These are phyloP conservation scores for Protobothrops flavoviridis DNA, from an alignment of 2,113 vertebrate species.

Conservation along the genomic window DNA sequence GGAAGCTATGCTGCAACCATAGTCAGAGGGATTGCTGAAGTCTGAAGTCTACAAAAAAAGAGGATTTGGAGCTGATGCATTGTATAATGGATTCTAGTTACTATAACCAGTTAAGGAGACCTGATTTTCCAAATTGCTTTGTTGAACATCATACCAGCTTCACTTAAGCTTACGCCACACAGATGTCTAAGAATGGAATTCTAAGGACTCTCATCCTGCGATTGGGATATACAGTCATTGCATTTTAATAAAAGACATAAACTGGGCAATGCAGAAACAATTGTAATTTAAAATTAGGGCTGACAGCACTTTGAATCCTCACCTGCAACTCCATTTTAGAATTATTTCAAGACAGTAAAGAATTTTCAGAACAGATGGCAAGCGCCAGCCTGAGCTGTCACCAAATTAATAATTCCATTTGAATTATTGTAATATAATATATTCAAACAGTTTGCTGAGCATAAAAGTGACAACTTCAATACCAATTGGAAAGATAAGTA, in stretches of 20 bases:
- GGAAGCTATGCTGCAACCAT: neutral
- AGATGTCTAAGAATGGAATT: neutral
- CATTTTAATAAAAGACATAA: neutral
- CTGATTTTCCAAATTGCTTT: neutral
- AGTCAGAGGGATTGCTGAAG: neutral
- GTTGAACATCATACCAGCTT: neutral
- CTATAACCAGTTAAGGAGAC: neutral
- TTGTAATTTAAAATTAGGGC: neutral
- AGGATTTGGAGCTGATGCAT: neutral
- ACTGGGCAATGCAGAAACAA: neutral
- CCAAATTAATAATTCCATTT: neutral
- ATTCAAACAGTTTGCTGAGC: neutral
- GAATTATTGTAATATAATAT: neutral
- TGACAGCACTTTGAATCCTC: neutral
- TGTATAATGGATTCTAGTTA: neutral
- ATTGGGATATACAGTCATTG: neutral
- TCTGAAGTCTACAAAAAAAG: neutral
- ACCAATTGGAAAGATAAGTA: accelerated
- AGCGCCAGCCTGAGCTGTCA: neutral
- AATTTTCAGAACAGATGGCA: neutral
- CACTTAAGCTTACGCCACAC: neutral
- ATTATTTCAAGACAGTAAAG: neutral
- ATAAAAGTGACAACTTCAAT: neutral
- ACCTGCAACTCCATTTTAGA: neutral
- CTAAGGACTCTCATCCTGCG: neutral